Evolutionary conservation across 2,888 invertebrate species (phyloP), one percentile per base, ranked within the genome.

Genomic region (Rhopalosiphum nymphaeae): DNA sequence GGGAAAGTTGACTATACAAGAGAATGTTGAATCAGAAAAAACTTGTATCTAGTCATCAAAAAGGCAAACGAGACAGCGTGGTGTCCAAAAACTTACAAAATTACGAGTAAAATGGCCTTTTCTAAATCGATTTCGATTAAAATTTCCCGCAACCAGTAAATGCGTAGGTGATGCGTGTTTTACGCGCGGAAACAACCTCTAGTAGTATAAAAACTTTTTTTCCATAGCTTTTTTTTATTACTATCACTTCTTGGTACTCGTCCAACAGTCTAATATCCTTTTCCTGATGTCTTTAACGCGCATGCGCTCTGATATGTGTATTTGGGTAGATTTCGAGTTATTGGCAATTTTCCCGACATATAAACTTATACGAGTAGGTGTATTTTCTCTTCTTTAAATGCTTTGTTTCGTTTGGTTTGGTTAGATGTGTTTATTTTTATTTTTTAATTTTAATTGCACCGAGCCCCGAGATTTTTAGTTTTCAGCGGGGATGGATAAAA

Each of bases 231-330:
- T n/a, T 92, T 78, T 78, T 78, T 78, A 78, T 78, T 21, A 78
- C 21, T 87, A 53, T 78, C 78, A 25, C 9, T 78, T 89, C 53
- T 93, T 93, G 92, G 92, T 88, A 88, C 92, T 44, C n/a, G 56
- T 93, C 92, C 92, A 93, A 78, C 88, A 53, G 92, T n/a, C 53
- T 78, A 67, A 67, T 92, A 92, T 88, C 53, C 92, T 67, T 89
- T 53, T n/a, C 44, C 61, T 87, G 87, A 88, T 13, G 88, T 92
- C 92, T 88, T 78, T 10, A 44, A 56, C 42, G 46, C 10, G n/a
- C 9, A 26, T 25, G 36, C 29, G 87, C 36, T 42, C 5, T 1
- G 42, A 61, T 49, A 36, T 16, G 87, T 46, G 91, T 86, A 16
- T n/a, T 29, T 26, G 46, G 57, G 91, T 46, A 78, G 88, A 78